Percentiles rank a stretch among this genome's conserved stretches.
Evolutionary conservation across 2,797 vertebrate genomes (phyloP).

Genomic region (Furcifer pardalis): DNA sequence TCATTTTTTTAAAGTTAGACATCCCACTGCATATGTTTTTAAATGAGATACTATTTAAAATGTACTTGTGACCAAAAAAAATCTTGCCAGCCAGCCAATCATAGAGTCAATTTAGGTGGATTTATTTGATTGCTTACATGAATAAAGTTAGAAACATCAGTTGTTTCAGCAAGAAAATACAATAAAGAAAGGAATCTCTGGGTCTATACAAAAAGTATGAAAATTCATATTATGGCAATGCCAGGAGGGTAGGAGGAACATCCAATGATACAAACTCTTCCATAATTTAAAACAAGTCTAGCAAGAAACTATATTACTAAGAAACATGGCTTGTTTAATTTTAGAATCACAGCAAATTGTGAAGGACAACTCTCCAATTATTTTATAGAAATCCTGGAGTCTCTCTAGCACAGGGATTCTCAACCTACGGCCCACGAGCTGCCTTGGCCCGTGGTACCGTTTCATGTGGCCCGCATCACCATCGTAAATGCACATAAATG

Average conservation of each 20-base stretch:
- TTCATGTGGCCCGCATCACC: no score
- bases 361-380: constrained; percentile 14
- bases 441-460: no score
- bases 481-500: no score
- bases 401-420: not conserved
- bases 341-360: constrained; percentile 54
- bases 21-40: not conserved
- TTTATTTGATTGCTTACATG: constrained; percentile 56
- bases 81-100: constrained; percentile 32
- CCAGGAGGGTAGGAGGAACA: constrained; percentile 74
- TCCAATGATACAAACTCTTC: constrained; percentile 61
- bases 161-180: constrained; percentile 44
- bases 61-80: not conserved
- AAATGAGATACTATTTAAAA: not conserved
- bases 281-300: constrained; percentile 69
- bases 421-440: no score
- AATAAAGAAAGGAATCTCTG: constrained; percentile 53
- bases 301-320: constrained; percentile 58
- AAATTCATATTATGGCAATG: constrained; percentile 60
- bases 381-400: not conserved
- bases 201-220: constrained; percentile 61
- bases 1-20: no score
- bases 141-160: constrained; percentile 42
- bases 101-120: constrained; percentile 2
- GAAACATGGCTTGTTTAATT: constrained; percentile 56